Evolutionary conservation across 2,797 vertebrate genomes (phyloP).

Genomic region (Cyclura pinguis): DNA sequence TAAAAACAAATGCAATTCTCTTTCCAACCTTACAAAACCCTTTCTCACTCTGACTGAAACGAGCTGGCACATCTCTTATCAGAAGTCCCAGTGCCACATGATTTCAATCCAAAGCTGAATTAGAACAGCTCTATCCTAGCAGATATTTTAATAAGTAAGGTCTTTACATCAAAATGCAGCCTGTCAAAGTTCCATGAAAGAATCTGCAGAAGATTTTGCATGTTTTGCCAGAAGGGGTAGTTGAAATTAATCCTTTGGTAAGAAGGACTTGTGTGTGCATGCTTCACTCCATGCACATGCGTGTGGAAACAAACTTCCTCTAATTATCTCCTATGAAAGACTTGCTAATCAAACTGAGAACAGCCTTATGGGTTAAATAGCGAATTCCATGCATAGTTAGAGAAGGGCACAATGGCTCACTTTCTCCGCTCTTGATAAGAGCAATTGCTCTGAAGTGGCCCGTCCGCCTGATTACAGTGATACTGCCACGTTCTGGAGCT

Average conservation of each 20-base stretch:
- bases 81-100: background rate
- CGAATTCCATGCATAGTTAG: conserved; percentile 7
- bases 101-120: background rate
- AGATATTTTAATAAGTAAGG: conserved; percentile 15
- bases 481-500: conserved; percentile 6
- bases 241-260: background rate
- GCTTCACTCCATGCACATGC: background rate
- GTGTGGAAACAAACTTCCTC: background rate
- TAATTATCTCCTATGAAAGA: background rate
- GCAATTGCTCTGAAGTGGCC: conserved; percentile 15
- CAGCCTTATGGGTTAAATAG: background rate
- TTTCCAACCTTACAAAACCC: background rate
- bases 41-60: background rate
- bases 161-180: background rate
- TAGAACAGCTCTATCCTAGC: background rate
- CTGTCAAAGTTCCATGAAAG: conserved; percentile 9
- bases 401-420: background rate
- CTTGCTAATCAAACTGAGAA: background rate
- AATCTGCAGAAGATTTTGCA: background rate
- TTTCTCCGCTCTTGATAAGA: background rate
- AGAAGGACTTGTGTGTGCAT: background rate
- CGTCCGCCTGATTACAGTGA: conserved; percentile 10
- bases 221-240: background rate
- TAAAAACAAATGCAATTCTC: background rate
- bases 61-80: background rate